phyloP scores from a whole-genome alignment of 2,888 invertebrate genomes.

The Caenorhabditis sulstoni region DNA sequence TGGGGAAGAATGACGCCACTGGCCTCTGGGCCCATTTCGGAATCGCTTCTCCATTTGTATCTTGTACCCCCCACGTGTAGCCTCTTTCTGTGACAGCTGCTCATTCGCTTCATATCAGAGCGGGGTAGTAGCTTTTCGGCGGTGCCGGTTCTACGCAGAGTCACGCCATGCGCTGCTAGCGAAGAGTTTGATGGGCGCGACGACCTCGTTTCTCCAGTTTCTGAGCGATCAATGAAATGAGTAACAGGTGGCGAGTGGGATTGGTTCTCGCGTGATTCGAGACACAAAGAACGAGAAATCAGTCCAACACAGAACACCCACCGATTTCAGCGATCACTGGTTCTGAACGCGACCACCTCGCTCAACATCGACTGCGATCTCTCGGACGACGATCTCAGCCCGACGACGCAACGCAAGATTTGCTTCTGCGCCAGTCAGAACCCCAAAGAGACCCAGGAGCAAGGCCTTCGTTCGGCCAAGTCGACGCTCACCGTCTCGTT shows the following conservation, averaged over 20 bases:
- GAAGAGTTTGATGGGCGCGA: slow-evolving; percentile 14
- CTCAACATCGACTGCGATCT: slow-evolving; percentile 70
- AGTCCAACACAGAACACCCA: no score
- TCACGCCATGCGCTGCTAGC: slow-evolving; percentile 32
- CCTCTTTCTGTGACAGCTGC: slow-evolving; percentile 25
- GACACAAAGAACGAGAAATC: slow-evolving; percentile 35
- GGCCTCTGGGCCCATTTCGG: slow-evolving; percentile 1
- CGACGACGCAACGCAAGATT: slow-evolving; percentile 67
- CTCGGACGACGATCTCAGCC: slow-evolving; percentile 69
- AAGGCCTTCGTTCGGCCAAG: slow-evolving; percentile 64
- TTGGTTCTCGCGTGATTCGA: slow-evolving; percentile 20
- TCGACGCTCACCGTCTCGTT: slow-evolving; percentile 64
- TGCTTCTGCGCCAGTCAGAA: slow-evolving; percentile 74
- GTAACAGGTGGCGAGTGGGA: slow-evolving; percentile 26
- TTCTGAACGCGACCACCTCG: slow-evolving; percentile 72
- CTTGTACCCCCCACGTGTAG: slow-evolving; percentile 39
- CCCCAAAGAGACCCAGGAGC: slow-evolving; percentile 70
- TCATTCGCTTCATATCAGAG: slow-evolving; percentile 25
- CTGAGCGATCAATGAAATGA: slow-evolving; percentile 19
- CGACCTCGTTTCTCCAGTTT: slow-evolving; percentile 27
- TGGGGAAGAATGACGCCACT: slow-evolving; percentile 11
- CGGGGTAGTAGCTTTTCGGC: slow-evolving; percentile 23
- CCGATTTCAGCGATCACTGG: slow-evolving; percentile 72
- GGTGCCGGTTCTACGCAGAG: slow-evolving; percentile 18
- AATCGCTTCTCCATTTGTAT: background rate